Conservation (phyloP, 1,140 invertebrate species). For the Plutomurus gul region DNA sequence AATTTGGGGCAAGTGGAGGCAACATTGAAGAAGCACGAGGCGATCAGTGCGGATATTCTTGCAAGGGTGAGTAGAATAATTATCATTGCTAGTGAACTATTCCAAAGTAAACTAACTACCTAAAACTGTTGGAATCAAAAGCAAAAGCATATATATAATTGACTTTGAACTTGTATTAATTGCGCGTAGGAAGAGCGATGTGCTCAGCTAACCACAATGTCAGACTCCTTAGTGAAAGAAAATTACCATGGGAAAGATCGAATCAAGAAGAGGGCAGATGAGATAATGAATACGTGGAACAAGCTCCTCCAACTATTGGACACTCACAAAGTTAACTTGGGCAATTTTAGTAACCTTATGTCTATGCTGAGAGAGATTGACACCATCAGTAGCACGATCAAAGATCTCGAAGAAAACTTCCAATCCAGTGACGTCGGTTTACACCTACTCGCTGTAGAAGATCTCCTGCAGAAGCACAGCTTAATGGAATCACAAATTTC, state of each 20-base stretch:
- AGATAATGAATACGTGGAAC: constrained; percentile 86
- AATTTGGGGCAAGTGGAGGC: constrained; percentile 93
- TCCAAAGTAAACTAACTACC: not conserved
- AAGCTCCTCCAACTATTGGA: constrained; percentile 82
- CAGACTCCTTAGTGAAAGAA: constrained; percentile 84
- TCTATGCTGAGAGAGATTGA: constrained; percentile 89
- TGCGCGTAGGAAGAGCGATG: constrained; percentile 90
- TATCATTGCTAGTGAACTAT: not conserved
- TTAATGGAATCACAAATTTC: constrained; percentile 85
- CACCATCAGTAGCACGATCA: constrained; percentile 77
- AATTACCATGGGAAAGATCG: constrained; percentile 88
- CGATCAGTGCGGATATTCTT: constrained; percentile 94
- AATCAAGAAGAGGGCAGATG: constrained; percentile 78
- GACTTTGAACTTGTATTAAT: not conserved
- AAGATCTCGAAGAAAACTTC: constrained; percentile 68
- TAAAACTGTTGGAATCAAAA: too few relatives aligned
- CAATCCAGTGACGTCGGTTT: constrained; percentile 86
- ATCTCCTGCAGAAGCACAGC: constrained; percentile 89
- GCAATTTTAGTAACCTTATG: constrained; percentile 76
- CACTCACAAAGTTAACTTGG: constrained; percentile 81
- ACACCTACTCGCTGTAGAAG: constrained; percentile 90
- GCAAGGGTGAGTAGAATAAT: constrained; percentile 65
- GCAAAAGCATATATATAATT: not conserved
- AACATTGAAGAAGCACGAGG: constrained; percentile 97
- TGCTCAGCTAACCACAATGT: constrained; percentile 88